These are phyloP conservation scores for Ascidia mentula DNA, from an alignment of 23 tunicate species.

Conservation along the genomic window DNA sequence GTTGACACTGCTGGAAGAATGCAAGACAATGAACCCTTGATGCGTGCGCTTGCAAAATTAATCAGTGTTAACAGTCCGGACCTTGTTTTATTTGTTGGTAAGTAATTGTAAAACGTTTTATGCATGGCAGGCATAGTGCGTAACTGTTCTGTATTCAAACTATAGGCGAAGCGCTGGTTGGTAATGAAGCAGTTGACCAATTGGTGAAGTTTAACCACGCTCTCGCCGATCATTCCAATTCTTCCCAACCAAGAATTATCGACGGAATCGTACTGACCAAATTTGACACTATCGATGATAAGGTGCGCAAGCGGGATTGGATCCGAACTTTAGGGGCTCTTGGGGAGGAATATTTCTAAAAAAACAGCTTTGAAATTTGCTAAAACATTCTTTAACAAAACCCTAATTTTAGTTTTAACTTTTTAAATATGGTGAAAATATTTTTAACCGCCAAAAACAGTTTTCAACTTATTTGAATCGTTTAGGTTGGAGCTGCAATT, in stretches of 20 bases:
- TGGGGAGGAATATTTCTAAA: too few relatives aligned
- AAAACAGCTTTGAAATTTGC: too few relatives aligned
- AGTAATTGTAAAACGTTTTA: slow-evolving; percentile 8
- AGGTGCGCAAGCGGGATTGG: too few relatives aligned
- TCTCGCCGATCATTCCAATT: slow-evolving; percentile 84
- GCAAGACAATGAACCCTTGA: slow-evolving; percentile 99
- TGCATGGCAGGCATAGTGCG: too few relatives aligned
- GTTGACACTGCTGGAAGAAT: slow-evolving; percentile 99
- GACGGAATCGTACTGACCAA: slow-evolving; percentile 99
- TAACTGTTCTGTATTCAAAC: too few relatives aligned
- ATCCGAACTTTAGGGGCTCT: too few relatives aligned
- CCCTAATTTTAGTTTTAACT: too few relatives aligned
- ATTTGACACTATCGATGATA: slow-evolving; percentile 98
- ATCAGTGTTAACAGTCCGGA: slow-evolving; percentile 93
- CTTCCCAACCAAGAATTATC: slow-evolving; percentile 74
- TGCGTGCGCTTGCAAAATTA: slow-evolving; percentile 93
- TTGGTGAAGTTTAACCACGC: slow-evolving; percentile 97
- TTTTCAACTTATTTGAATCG: not conserved
- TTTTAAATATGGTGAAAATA: too few relatives aligned
- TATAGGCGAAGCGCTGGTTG: slow-evolving; percentile 97
- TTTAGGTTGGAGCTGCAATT: slow-evolving; percentile 97
- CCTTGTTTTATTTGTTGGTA: slow-evolving; percentile 95
- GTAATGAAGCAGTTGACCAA: slow-evolving; percentile 99
- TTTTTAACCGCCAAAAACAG: too few relatives aligned
- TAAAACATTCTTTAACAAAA: too few relatives aligned